Evolutionary conservation across 2,113 vertebrate genomes (phyloP).

Genomic region (Nematolebias whitei): DNA sequence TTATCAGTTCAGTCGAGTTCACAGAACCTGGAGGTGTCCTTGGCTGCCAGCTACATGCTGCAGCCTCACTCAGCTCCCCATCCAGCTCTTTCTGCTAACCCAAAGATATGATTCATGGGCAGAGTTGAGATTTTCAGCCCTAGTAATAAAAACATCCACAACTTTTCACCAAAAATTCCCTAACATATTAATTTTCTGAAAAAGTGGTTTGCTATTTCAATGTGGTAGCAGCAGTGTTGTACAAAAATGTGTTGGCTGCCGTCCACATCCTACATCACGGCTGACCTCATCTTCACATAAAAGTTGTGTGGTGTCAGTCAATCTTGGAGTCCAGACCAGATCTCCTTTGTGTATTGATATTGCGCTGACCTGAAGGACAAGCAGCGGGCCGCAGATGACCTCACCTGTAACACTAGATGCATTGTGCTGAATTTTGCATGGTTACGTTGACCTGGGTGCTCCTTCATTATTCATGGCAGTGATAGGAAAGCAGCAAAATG

Average conservation of each 20-base stretch:
- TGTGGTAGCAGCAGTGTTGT: conserved; percentile 32
- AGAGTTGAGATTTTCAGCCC: no score
- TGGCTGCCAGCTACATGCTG: no score
- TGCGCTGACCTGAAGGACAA: conserved; percentile 54
- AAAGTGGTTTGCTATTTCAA: conserved; percentile 19
- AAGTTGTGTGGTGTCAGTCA: conserved; percentile 27
- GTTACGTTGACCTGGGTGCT: conserved; percentile 75
- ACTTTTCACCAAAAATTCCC: no score
- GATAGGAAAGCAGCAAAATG: conserved; percentile 56
- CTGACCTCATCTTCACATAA: conserved; percentile 43
- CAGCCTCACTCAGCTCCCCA: no score
- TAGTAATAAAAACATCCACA: no score
- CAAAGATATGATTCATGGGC: no score
- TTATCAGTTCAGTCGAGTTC: no score
- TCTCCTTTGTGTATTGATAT: conserved; percentile 54
- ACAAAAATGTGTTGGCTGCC: conserved; percentile 25
- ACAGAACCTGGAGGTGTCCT: no score
- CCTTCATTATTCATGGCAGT: conserved; percentile 77
- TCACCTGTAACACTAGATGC: conserved; percentile 73
- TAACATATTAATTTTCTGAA: conserved; percentile 3
- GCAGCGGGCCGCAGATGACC: conserved; percentile 56
- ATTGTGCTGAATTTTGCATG: conserved; percentile 80
- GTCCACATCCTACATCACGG: conserved; percentile 24
- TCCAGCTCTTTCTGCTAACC: no score
- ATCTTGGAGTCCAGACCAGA: conserved; percentile 11